These are phyloP conservation scores for Aspidapion aeneum DNA, from an alignment of 2,888 invertebrate species.

Conservation along the genomic window DNA sequence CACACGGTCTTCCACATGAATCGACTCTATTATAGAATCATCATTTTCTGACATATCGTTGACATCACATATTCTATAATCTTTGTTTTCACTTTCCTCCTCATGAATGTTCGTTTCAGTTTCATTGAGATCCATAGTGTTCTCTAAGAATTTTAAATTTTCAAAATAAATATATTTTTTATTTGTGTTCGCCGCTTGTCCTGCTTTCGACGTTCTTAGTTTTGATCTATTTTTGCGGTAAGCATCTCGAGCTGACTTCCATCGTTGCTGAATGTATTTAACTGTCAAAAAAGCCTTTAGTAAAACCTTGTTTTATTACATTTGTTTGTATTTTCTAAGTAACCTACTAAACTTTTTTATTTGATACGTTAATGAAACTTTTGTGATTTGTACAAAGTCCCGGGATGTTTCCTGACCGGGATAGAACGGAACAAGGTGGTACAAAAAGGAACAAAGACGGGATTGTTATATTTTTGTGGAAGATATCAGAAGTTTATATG, in stretches of 20 bases:
- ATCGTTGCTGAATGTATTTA: constrained; percentile 11
- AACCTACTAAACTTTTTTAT: no score
- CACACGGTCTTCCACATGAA: not conserved
- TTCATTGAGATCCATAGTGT: constrained; percentile 4
- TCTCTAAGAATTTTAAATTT: constrained; percentile 10
- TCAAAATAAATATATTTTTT: constrained; percentile 13
- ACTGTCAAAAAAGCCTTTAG: constrained; percentile 13
- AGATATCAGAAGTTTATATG: no score
- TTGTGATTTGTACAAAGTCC: no score
- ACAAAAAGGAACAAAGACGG: no score
- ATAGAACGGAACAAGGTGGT: no score
- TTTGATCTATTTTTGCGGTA: constrained; percentile 12
- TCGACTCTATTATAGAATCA: not conserved
- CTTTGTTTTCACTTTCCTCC: constrained; percentile 2
- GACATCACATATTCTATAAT: no score
- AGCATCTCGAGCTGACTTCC: constrained; percentile 15
- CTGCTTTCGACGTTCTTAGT: constrained; percentile 5
- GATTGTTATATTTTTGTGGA: no score
- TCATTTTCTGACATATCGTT: not conserved
- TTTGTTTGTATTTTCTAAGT: no score
- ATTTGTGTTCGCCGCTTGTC: constrained; percentile 2
- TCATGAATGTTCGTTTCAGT: constrained; percentile 2
- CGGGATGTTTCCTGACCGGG: no score
- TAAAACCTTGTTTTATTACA: no score
- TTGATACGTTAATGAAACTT: no score